Percentiles rank a stretch among this genome's conserved stretches.
These are phyloP conservation scores for Sepiola atlantica DNA, from an alignment of 2,888 invertebrate genomes.

Conservation along the genomic window DNA sequence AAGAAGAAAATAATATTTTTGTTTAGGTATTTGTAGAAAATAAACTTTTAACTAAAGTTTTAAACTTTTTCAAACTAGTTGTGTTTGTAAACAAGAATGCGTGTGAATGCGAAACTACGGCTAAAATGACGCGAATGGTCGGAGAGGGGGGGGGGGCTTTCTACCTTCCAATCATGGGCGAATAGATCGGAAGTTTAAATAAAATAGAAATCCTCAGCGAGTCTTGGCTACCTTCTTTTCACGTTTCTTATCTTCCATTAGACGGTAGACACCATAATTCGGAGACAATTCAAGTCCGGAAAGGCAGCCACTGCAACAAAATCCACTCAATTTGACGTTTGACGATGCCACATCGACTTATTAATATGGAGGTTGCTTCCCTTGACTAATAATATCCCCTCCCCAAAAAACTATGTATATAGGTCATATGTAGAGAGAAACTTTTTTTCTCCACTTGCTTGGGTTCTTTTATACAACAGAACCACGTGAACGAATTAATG, in stretches of 20 bases:
- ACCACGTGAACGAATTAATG: no score
- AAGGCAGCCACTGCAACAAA: conserved; percentile 19
- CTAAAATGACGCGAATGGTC: neutral
- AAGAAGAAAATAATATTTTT: no score
- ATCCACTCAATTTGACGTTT: neutral
- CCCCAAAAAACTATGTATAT: neutral
- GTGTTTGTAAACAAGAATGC: neutral
- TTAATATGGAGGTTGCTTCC: neutral
- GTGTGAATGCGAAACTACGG: neutral
- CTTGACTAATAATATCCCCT: neutral
- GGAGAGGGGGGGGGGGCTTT: no score
- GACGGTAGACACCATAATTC: conserved; percentile 40
- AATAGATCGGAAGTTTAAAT: neutral
- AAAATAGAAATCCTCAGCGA: neutral
- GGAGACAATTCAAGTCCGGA: neutral
- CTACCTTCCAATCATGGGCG: neutral
- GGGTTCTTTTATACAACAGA: no score
- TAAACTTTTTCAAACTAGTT: neutral
- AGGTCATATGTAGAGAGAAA: no score
- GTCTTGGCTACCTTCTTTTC: neutral
- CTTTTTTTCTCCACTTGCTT: no score
- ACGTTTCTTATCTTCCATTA: conserved; percentile 34
- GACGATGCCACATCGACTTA: conserved; percentile 8
- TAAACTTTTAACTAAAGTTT: neutral
- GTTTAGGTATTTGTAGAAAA: no score